Evolutionary conservation across 2,797 vertebrate species (phyloP), one percentile per base, ranked within the genome.

Genomic region (Nyctibius grandis): DNA sequence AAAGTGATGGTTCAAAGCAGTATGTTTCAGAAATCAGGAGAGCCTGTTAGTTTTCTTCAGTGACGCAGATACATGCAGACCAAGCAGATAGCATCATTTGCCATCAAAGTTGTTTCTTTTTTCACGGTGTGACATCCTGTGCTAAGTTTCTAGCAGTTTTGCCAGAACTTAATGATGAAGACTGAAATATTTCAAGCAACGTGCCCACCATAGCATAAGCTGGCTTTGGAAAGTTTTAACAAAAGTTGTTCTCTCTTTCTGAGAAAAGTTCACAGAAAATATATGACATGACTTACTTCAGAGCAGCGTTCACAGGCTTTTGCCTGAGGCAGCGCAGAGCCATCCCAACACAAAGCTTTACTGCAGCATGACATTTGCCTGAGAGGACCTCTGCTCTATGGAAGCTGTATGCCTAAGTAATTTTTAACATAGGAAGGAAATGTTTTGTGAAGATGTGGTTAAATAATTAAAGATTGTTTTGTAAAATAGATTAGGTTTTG

Each of bases 51-150:
- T 44, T 91, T 88, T 65, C n/a, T 90, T 86, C 36, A n/a, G 42
- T 63, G 34, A 31, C 1, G 0, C 31, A 75, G 51, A 28, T 69
- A 44, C 3, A 1, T 16, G 33, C 1, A 4, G 23, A 56, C 22
- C 1, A 2, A 86, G 11, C 42, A 61, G 38, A 72, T 26, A 80
- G 38, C 15, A 64, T 61, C 11, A n/a, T 31, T 36, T 40, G 5
- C 26, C 34, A 34, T 26, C 12, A 5, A 48, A 65, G 7, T 80
- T 40, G 9, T 44, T 73, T 40, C 12, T 15, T 10, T 34, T 72
- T 73, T 63, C 3, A 45, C 11, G 18, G 9, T 59, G 12, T 72
- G 59, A 59, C 20, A 48, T 25, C 7, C 26, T 47, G 16, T 47
- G 12, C 50, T 80, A 68, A 34, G 15, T 44, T 89, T 72, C 20